Conservation (phyloP, 2,888 invertebrate genomes). For the Euplagia quadripunctaria region DNA sequence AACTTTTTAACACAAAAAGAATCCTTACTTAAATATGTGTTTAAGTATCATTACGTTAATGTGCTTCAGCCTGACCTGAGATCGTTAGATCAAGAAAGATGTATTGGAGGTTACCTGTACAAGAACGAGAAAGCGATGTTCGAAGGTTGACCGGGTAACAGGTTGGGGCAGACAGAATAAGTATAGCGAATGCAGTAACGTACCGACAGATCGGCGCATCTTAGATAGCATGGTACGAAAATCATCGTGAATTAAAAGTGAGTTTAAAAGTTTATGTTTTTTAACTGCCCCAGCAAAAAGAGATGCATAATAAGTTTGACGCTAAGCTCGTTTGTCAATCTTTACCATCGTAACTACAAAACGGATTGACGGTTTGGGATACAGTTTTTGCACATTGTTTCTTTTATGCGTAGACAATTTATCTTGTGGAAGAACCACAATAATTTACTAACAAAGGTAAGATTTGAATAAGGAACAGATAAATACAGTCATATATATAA, state of each 20-base stretch:
- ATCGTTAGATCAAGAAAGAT: constrained; percentile 65
- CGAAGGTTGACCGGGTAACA: constrained; percentile 85
- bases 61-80: constrained; percentile 80
- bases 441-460: no score
- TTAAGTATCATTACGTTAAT: constrained; percentile 87
- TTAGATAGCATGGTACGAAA: constrained; percentile 63
- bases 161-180: constrained; percentile 83
- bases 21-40: constrained; percentile 86
- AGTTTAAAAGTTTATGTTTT: background rate
- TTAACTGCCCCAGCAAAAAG: background rate
- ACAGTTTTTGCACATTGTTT: no score
- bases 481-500: no score
- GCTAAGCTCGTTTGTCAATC: background rate
- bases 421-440: no score
- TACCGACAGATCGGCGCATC: constrained; percentile 72
- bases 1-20: constrained; percentile 79
- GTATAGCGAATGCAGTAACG: constrained; percentile 81
- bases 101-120: constrained; percentile 47
- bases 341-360: background rate
- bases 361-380: background rate
- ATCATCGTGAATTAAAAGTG: constrained; percentile 48
- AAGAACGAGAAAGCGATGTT: constrained; percentile 60
- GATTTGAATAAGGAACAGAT: no score
- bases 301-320: background rate
- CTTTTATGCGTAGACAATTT: no score